A percentile compares a stretch with the other conserved stretches of the same genome.
Conservation (phyloP, 2,888 invertebrate species). For the Caenorhabditis sulstoni region DNA sequence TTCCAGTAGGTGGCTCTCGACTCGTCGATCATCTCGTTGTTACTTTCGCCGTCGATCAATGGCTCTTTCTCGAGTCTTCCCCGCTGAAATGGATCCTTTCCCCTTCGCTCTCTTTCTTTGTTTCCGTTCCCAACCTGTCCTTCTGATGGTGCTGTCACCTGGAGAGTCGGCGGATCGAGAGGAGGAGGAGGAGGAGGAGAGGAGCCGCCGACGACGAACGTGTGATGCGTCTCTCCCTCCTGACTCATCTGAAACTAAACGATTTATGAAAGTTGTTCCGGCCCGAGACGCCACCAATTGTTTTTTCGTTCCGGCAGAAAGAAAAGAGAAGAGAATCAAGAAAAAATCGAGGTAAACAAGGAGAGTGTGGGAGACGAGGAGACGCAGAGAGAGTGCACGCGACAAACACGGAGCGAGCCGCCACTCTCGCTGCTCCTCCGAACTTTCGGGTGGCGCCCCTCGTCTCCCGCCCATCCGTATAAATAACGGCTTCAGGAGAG, state of each 20-base stretch:
- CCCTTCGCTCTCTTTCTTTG: not conserved
- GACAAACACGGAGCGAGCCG: constrained; percentile 31
- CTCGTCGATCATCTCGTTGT: constrained; percentile 29
- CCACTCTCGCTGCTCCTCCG: not conserved
- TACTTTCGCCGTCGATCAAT: constrained; percentile 39
- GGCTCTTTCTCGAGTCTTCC: constrained; percentile 52
- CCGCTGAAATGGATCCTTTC: constrained; percentile 24
- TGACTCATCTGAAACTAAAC: constrained; percentile 35
- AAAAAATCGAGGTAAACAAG: constrained; percentile 36
- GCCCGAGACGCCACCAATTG: constrained; percentile 1
- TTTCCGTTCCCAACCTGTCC: constrained; percentile 6
- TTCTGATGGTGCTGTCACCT: not conserved
- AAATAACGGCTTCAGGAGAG: not conserved
- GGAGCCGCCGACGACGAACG: constrained; percentile 23
- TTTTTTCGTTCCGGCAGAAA: constrained; percentile 1
- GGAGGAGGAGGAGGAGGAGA: constrained; percentile 8
- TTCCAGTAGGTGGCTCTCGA: constrained; percentile 49
- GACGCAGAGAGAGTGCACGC: constrained; percentile 35
- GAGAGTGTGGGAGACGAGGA: constrained; percentile 25
- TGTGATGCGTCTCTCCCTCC: constrained; percentile 37
- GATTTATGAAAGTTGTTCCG: not conserved
- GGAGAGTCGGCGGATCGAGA: constrained; percentile 2
- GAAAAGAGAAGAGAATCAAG: constrained; percentile 6
- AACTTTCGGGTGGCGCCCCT: too few relatives aligned
- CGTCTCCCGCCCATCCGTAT: too few relatives aligned